Evolutionary conservation across 1,140 invertebrate genomes (phyloP), one percentile per base, ranked within the genome.

Genomic region (Macrotrachela quadricornifera): DNA sequence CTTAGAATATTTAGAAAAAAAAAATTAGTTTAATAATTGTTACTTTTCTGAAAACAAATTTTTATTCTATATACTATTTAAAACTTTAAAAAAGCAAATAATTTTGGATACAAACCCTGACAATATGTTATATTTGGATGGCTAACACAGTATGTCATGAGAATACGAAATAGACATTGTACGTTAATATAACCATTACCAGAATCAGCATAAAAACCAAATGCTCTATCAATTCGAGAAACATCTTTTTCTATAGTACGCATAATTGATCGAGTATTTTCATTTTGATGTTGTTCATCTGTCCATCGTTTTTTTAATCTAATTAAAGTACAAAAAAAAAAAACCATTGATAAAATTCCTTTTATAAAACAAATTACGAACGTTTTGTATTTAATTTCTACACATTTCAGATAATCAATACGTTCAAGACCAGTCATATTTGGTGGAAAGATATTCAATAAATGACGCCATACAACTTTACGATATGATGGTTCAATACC

Each of bases 51-150:
- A 30, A 30, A 30, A 30, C 21, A 30, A 30, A 30, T n/a, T n/a
- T n/a, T n/a, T n/a, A n/a, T n/a, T n/a, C n/a, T n/a, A n/a, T 4
- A 30, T 30, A 30, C 2, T 30, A 30, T 30, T 30, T 8, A 30
- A 30, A 4, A 30, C 21, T 30, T 4, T 30, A 2, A 30, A 2
- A 8, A 30, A 30, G 8, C 2, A 30, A 30, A 30, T 30, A 2
- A 2, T 8, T 30, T 30, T n/a, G n/a, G n/a, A 30, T 4, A 4
- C 21, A 30, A 8, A 30, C 21, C 21, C 72, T 96, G 88, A 66
- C 87, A 94, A 65, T 95, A 96, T 57, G 85, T 87, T 1, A 90
- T 83, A 57, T 80, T 80, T 0, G 87, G 86, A 70, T 95, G 88
- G 70, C 91, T 88, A 18, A 95, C 69, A 13, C 88, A 85, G 70